Evolutionary conservation across 2,113 vertebrate genomes (phyloP), one percentile per base, ranked within the genome.

Genomic region (Delphinus delphis): DNA sequence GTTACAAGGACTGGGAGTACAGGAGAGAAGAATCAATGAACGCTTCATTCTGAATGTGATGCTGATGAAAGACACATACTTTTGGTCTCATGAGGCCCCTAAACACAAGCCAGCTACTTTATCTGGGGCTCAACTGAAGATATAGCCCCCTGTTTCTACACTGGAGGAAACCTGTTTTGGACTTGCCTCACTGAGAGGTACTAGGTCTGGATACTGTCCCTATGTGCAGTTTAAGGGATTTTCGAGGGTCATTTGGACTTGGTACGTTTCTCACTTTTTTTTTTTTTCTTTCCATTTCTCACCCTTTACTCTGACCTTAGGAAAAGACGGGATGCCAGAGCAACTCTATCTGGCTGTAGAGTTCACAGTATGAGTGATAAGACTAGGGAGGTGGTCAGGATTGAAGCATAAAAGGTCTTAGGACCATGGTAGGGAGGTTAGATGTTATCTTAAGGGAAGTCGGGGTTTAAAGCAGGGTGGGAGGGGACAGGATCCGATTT

Each of bases 81-180:
- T 88, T 71, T 12, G 67, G 31, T 65, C n/a, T 53, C 73, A 7
- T 9, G 50, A 73, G 50, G 53, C 10, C 63, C 13, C 28, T 93
- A 31, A 90, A 86, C 55, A 14, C 38, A 82, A 95, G 53, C 77
- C 82, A 93, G 83, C 68, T 71, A 15, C 74, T 76, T 65, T 77
- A 62, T 33, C 63, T 80, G 55, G 8, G 58, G 11, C 50, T 86
- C 67, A 58, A 0, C 50, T 68, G 33, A 80, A 90, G 68, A 87
- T 12, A 17, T 0, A 70, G 55, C 25, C 85, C 18, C 5, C 0
- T 25, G 36, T 55, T 28, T 55, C 58, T 26, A 33, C 44, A 8
- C 15, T 31, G 63, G 68, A 80, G 55, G 73, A 82, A 36, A 28
- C 12, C 26, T 4, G 4, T 11, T 50, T 8, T 1, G 55, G 31